Conservation (phyloP, 2,113 vertebrate genomes). For the Chitala chitala region DNA sequence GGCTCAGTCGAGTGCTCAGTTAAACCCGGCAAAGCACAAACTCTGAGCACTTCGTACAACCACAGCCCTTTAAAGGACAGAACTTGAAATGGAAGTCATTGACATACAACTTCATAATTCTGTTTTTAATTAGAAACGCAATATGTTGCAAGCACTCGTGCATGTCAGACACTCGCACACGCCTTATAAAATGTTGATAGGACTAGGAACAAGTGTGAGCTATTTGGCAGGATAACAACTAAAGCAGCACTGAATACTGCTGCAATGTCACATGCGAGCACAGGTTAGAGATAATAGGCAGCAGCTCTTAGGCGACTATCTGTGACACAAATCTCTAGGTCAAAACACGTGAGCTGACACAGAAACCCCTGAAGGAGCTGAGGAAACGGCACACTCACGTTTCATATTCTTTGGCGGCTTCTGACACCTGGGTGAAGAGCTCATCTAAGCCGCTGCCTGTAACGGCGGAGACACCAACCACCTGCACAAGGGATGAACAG, state of each 20-base stretch:
- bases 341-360: too few species aligned
- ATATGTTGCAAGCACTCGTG: not conserved
- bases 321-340: too few species aligned
- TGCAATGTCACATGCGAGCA: too few species aligned
- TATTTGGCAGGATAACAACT: too few species aligned
- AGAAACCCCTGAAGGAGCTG: not conserved
- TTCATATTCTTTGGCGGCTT: conserved; percentile 84
- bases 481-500: conserved; percentile 58
- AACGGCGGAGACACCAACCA: conserved; percentile 88
- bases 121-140: not conserved
- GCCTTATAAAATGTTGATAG: too few species aligned
- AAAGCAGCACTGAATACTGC: too few species aligned
- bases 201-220: too few species aligned
- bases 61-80: not conserved
- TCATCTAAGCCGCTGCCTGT: conserved; percentile 82
- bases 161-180: too few species aligned
- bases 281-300: too few species aligned
- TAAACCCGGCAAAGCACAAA: too few species aligned
- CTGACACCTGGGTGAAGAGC: conserved; percentile 76
- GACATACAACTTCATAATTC: conserved; percentile 2
- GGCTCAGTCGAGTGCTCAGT: not conserved
- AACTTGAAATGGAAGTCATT: not conserved
- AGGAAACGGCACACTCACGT: conserved; percentile 60
- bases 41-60: not conserved
- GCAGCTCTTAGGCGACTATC: too few species aligned